Base-by-base conservation (phyloP, 2,113 vertebrate genomes). In the Circaetus gallicus region DNA sequence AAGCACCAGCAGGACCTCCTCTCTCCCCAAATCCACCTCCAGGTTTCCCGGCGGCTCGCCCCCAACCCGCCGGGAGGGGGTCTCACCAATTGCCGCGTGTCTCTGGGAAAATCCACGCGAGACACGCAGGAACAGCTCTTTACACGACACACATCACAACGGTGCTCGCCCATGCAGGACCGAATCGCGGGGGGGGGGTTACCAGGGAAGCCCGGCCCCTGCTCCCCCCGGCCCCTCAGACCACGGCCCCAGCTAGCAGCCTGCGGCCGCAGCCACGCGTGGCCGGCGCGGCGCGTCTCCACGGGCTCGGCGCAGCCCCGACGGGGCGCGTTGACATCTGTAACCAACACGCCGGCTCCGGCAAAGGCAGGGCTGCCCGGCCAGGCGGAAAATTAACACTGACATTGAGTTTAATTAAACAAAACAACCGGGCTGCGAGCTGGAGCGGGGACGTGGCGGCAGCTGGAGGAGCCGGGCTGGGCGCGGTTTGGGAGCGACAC, bases 371-470 rank as follows among this genome's bases (percentile, higher is more conserved):
- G 47, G 47, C 47, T 47, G 47, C 47, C 47, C 47, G 47, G 47
- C 47, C 47, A 47, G 47, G 47, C 47, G 47, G 47, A 47, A 47
- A 47, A 47, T 47, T 47, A 47, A 47, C 47, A 47, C 20, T 47
- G 47, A 47, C 45, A 47, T 47, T 47, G 45, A 47, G 45, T 47
- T 47, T 21, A 47, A 47, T 47, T 47, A 47, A 47, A 97, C 95
- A 97, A 97, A 97, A 96, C 97, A 97, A 97, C 93, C 96, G 71
- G 90, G 77, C 90, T 84, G 83, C 52, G 79, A 96, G 89, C 32
- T 85, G 90, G 88, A 90, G 89, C 40, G 55, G 82, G 78, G 91
- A 70, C 86, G 89, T 79, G 81, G 90, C 66, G 79, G 97, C 96
- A 87, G 88, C 94, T 95, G 94, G 76, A 81, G 85, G 56, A 94